A percentile compares a stretch with the other conserved stretches of the same genome.
Conservation (phyloP, 1,140 invertebrate species). For the Dendroctonus ponderosae region DNA sequence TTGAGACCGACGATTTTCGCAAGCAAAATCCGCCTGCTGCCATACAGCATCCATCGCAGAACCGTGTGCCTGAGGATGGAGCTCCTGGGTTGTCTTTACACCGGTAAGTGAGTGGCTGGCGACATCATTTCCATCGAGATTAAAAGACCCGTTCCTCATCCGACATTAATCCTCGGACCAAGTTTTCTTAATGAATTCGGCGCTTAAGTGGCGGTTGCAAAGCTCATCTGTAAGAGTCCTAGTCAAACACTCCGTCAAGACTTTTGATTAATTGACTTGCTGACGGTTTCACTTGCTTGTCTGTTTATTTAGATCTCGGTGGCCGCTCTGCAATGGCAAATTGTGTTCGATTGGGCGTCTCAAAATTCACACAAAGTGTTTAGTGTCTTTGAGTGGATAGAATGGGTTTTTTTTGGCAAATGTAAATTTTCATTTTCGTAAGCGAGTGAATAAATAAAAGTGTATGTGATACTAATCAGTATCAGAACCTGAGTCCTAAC, state of each 20-base stretch:
- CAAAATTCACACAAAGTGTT: too few species aligned
- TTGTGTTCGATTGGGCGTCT: too few species aligned
- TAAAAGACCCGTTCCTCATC: neutral
- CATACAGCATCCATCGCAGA: constrained; percentile 64
- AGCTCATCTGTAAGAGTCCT: constrained; percentile 1
- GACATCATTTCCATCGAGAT: neutral
- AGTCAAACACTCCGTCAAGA: constrained; percentile 10
- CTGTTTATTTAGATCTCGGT: too few species aligned
- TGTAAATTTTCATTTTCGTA: too few species aligned
- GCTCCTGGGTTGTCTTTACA: constrained; percentile 63
- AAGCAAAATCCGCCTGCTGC: constrained; percentile 63
- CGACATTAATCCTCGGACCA: neutral
- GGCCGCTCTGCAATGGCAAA: too few species aligned
- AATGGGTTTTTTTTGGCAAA: too few species aligned
- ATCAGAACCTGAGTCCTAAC: too few species aligned
- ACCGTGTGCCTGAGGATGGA: constrained; percentile 73
- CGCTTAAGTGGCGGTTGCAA: neutral
- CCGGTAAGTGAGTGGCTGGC: constrained; percentile 51
- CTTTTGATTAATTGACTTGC: constrained; percentile 7
- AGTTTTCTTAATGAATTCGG: constrained; percentile 2
- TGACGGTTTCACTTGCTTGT: too few species aligned
- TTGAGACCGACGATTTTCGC: constrained; percentile 67
- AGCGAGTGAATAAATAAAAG: too few species aligned
- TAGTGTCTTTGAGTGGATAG: too few species aligned
- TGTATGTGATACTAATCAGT: too few species aligned